Evolutionary conservation across 2,888 invertebrate genomes (phyloP).

Genomic region (Podotricha telesiphe): DNA sequence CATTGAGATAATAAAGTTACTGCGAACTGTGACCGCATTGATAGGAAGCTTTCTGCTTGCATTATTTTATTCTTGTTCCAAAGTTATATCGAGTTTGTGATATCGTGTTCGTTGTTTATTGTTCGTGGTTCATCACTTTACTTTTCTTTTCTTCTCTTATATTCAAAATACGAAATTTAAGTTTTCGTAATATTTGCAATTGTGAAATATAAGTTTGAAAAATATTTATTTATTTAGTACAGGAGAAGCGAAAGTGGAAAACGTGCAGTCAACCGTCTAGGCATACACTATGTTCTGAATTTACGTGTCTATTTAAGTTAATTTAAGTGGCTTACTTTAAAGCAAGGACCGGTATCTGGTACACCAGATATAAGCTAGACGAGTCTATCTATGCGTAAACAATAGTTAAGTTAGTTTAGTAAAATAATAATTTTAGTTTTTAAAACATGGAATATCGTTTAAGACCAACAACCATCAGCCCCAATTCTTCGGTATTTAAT

Average conservation of each 20-base stretch:
- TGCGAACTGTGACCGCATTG: conserved; percentile 24
- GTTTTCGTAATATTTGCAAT: background rate
- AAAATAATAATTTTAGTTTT: too few species aligned
- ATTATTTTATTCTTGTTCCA: conserved; percentile 27
- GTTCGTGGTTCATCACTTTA: conserved; percentile 8
- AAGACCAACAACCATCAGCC: too few species aligned
- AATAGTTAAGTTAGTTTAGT: too few species aligned
- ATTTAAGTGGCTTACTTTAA: conserved; percentile 7
- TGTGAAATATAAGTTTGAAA: background rate
- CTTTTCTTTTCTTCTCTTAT: background rate
- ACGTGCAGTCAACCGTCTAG: background rate
- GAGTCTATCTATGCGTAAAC: too few species aligned
- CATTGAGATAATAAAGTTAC: conserved; percentile 29
- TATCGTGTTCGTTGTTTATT: conserved; percentile 20
- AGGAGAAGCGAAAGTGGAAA: background rate
- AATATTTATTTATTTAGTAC: background rate
- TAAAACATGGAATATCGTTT: too few species aligned
- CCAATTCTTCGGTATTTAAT: too few species aligned
- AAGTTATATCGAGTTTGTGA: conserved; percentile 24
- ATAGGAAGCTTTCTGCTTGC: conserved; percentile 18
- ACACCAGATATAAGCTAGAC: too few species aligned
- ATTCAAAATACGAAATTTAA: background rate
- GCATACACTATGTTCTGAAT: background rate
- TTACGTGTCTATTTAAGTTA: background rate
- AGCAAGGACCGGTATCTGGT: conserved; percentile 8